These are phyloP conservation scores for Macroteleia sp. DNA, from an alignment of 2,888 invertebrate species.

Conservation along the genomic window DNA sequence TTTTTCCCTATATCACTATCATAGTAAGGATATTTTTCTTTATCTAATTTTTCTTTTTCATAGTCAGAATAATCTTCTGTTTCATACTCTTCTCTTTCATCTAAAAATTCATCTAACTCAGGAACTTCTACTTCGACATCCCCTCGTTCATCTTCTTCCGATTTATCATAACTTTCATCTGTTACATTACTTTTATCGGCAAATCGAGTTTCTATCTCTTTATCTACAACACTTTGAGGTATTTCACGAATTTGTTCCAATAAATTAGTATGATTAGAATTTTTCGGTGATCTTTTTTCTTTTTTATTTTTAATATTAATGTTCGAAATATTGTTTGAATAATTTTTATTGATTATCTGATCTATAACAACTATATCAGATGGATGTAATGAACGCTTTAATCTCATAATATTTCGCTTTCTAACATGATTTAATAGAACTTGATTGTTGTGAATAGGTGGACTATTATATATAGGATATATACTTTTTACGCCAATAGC, in stretches of 20 bases:
- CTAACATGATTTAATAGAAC: conserved; percentile 1
- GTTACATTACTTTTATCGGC: conserved; percentile 64
- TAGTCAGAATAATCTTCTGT: conserved; percentile 23
- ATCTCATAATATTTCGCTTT: conserved; percentile 22
- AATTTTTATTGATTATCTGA: conserved; percentile 10
- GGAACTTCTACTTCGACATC: conserved; percentile 75
- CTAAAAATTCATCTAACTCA: conserved; percentile 69
- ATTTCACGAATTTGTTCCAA: conserved; percentile 72
- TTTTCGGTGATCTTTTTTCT: not conserved
- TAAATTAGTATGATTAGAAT: conserved; percentile 53
- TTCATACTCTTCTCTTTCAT: conserved; percentile 54
- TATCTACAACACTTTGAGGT: conserved; percentile 70
- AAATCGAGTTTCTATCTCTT: conserved; percentile 75
- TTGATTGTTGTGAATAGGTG: not conserved
- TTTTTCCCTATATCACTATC: conserved; percentile 83
- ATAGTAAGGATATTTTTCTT: conserved; percentile 89
- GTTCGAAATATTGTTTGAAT: not conserved
- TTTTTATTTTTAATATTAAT: not conserved
- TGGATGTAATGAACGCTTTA: conserved; percentile 42
- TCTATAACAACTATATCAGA: conserved; percentile 1
- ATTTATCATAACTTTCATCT: conserved; percentile 76
- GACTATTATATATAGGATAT: conserved; percentile 28
- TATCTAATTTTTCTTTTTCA: conserved; percentile 63
- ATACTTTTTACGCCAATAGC: conserved; percentile 1
- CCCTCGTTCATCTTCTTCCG: conserved; percentile 71